phyloP scores from a whole-genome alignment of 2,113 vertebrate species.

The Cryptomyrus ogoouensis region DNA sequence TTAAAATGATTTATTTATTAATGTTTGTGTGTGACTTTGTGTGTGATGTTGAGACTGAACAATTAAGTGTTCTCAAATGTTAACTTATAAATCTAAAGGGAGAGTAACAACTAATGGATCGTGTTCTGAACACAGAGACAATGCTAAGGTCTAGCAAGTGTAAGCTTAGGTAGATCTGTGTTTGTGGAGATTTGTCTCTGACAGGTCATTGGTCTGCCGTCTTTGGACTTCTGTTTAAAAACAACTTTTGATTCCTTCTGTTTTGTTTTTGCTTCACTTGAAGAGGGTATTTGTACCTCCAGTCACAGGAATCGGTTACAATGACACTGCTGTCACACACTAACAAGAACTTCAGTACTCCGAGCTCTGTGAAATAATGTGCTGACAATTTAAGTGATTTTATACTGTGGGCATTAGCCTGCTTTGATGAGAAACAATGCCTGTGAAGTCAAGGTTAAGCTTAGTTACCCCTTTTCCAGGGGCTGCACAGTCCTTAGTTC shows the following conservation, averaged over 20 bases:
- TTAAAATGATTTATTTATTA: conserved; percentile 29
- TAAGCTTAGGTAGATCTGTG: neutral
- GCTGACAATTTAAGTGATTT: neutral
- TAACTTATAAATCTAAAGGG: conserved; percentile 4
- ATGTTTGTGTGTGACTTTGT: conserved; percentile 17
- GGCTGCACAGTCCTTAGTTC: neutral
- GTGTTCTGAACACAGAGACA: conserved; percentile 9
- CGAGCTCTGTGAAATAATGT: neutral
- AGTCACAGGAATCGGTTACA: neutral
- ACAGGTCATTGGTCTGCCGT: neutral
- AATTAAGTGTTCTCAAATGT: conserved; percentile 32
- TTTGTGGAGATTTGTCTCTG: neutral
- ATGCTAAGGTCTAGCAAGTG: neutral
- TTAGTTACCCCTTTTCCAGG: neutral
- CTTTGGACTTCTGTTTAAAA: neutral
- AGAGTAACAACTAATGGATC: neutral
- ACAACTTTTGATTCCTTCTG: neutral
- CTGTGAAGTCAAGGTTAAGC: neutral
- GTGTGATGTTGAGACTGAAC: conserved; percentile 34
- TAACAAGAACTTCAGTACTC: neutral
- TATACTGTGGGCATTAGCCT: neutral
- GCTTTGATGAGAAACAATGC: neutral
- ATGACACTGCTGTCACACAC: neutral
- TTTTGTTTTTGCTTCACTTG: neutral
- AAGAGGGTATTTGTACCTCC: neutral